phyloP scores from a whole-genome alignment of 2,113 vertebrate genomes.

The Triplophysa tibetana region DNA sequence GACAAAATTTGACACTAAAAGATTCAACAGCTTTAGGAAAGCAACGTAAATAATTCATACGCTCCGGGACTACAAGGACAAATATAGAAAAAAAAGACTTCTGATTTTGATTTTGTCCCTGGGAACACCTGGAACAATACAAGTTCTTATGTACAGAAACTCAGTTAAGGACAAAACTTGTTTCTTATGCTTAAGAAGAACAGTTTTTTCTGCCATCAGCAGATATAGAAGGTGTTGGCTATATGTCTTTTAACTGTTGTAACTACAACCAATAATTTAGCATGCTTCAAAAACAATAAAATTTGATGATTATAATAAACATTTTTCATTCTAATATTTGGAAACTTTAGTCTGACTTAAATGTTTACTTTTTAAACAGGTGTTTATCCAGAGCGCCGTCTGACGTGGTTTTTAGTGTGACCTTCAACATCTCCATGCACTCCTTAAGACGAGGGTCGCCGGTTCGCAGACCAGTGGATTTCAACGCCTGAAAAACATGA shows the following conservation, averaged over 20 bases:
- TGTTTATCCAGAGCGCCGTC: slow-evolving; percentile 96
- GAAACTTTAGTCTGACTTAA: neutral
- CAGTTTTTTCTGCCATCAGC: neutral
- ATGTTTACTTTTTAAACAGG: slow-evolving; percentile 95
- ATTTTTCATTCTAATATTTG: neutral
- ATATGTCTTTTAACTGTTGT: neutral
- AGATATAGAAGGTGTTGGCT: neutral
- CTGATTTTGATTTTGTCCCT: neutral
- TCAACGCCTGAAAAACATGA: slow-evolving; percentile 82
- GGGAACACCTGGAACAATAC: neutral
- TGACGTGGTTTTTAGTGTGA: slow-evolving; percentile 91
- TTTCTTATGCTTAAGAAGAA: neutral
- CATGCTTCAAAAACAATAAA: neutral
- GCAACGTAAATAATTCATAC: slow-evolving; percentile 5
- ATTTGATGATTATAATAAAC: no score
- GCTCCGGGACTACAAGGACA: no score
- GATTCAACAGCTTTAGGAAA: neutral
- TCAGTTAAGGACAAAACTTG: neutral
- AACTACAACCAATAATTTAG: neutral
- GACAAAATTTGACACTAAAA: neutral
- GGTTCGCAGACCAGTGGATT: slow-evolving; percentile 93
- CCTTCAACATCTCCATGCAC: slow-evolving; percentile 98
- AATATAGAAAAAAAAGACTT: neutral
- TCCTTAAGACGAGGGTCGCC: slow-evolving; percentile 96
- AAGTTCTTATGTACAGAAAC: neutral